A percentile compares a stretch with the other conserved stretches of the same genome.
These are phyloP conservation scores for Heterotis niloticus DNA, from an alignment of 2,113 vertebrate species.

Conservation along the genomic window DNA sequence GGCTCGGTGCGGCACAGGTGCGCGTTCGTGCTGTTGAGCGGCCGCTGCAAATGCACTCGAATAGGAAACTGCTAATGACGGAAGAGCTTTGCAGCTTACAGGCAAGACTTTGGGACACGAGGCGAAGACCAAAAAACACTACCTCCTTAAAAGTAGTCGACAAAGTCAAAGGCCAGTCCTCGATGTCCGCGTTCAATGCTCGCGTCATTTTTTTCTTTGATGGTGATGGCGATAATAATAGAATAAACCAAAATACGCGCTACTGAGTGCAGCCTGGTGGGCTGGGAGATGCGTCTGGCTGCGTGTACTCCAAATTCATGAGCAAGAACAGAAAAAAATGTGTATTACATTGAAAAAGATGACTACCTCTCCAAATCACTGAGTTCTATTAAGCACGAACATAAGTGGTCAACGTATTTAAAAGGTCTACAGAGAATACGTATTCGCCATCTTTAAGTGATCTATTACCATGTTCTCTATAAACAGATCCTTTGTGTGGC, in stretches of 20 bases:
- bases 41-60: slow-evolving; percentile 12
- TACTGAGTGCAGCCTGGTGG: slow-evolving; percentile 47
- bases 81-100: slow-evolving; percentile 27
- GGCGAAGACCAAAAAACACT: slow-evolving; percentile 71
- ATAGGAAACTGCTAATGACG: not conserved
- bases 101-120: slow-evolving; percentile 55
- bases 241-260: slow-evolving; percentile 61
- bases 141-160: slow-evolving; percentile 69
- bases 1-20: not conserved
- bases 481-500: slow-evolving; percentile 44
- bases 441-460: slow-evolving; percentile 53
- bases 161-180: slow-evolving; percentile 56
- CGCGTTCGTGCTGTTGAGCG: slow-evolving; percentile 16
- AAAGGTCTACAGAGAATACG: slow-evolving; percentile 54
- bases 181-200: slow-evolving; percentile 46
- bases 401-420: slow-evolving; percentile 50
- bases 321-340: slow-evolving; percentile 54
- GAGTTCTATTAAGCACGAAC: slow-evolving; percentile 48
- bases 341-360: slow-evolving; percentile 53
- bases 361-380: slow-evolving; percentile 69
- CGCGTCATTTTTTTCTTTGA: slow-evolving; percentile 35
- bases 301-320: slow-evolving; percentile 53
- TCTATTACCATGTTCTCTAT: slow-evolving; percentile 54
- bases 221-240: slow-evolving; percentile 52
- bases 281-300: slow-evolving; percentile 34